Evolutionary conservation across 2,797 vertebrate species (phyloP), one percentile per base, ranked within the genome.

Genomic region (Sebastes hubbsi): DNA sequence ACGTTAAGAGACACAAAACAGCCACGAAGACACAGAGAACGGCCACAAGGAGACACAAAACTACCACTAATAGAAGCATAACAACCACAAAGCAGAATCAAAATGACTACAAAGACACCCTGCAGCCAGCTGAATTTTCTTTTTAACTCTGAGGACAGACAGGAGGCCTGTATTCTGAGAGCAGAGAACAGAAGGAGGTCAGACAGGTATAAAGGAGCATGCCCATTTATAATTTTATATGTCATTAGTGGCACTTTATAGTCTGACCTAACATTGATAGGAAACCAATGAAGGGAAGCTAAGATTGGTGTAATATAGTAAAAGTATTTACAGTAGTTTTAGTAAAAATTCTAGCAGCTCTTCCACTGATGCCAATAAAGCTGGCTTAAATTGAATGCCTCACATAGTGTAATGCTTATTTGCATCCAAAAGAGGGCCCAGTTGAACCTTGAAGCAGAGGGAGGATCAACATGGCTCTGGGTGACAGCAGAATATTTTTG

Each of bases 381-480:
- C 7, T 58, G 54, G 14, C 25, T 59, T n/a, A 24, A 56, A 18
- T n/a, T 20, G 12, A 75, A 63, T 55, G 34, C 29, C 1, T 68
- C 34, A 58, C 20, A 30, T 49, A 42, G 4, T 86, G 88, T 79
- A 75, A 77, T 82, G 9, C 12, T 27, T 24, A 4, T 8, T 25
- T 81, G 42, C 2, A 8, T 64, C 83, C 91, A 90, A 78, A 25
- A 89, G 93, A 88, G 84, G 88, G 84, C 34, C 8, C 72, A 69
- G 32, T 69, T 60, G 27, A 42, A 34, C 80, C 78, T 70, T 46
- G 29, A 34, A 69, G 13, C n/a, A 56, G 20, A 55, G 16, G 1
- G 1, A 11, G 4, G 24, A 11, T 20, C 20, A 25, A 6, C 10
- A 4, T 1, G 11, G 55, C 27, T 11, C 18, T 20, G 10, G 13